These are phyloP conservation scores for Plodia interpunctella DNA, from an alignment of 1,140 invertebrate genomes.

Conservation along the genomic window DNA sequence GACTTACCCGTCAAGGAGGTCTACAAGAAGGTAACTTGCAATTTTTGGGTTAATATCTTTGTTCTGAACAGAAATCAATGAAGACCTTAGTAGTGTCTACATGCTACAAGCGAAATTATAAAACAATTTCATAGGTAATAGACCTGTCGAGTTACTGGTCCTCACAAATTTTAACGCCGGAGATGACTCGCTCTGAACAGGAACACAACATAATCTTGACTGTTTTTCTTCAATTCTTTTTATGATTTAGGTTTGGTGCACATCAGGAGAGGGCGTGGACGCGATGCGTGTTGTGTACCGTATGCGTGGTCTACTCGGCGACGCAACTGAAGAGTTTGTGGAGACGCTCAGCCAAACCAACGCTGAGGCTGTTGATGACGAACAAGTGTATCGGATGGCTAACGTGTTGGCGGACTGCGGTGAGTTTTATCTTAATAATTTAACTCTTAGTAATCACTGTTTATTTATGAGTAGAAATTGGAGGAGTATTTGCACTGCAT, in stretches of 20 bases:
- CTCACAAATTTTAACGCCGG: no score
- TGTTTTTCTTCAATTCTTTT: slow-evolving; percentile 6
- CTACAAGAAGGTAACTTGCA: slow-evolving; percentile 87
- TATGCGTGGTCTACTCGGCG: slow-evolving; percentile 96
- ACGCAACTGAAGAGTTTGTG: slow-evolving; percentile 99
- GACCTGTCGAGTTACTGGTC: no score
- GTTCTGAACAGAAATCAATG: no score
- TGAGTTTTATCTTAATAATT: slow-evolving; percentile 25
- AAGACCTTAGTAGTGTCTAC: no score
- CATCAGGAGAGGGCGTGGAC: slow-evolving; percentile 90
- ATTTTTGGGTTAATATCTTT: no score
- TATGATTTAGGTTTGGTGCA: slow-evolving; percentile 83
- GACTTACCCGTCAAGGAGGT: slow-evolving; percentile 97
- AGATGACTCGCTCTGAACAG: no score
- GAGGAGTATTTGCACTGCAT: no score
- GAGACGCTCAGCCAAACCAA: slow-evolving; percentile 93
- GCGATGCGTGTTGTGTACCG: slow-evolving; percentile 99
- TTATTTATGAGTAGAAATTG: no score
- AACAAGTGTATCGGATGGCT: slow-evolving; percentile 89
- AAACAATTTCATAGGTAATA: no score
- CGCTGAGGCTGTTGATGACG: slow-evolving; percentile 94
- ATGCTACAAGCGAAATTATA: no score
- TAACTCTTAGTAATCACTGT: no score
- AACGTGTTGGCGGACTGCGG: slow-evolving; percentile 79
- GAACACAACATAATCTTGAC: no score